Conservation (phyloP, 2,113 vertebrate genomes). For the Calyptommatus sinebrachiatus region DNA sequence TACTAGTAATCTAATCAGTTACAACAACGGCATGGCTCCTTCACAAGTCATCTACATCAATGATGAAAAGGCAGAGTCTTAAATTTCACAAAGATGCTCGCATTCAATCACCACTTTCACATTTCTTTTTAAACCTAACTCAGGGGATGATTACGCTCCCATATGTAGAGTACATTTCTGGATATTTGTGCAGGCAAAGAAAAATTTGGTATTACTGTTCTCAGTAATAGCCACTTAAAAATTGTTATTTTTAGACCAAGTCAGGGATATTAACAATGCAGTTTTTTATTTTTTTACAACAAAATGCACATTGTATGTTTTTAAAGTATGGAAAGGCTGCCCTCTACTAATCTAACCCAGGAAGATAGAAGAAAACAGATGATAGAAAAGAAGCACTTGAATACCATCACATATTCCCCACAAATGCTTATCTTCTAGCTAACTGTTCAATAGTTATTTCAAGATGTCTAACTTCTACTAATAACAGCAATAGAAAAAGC, state of each 20-base stretch:
- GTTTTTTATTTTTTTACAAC: neutral
- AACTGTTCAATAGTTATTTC: neutral
- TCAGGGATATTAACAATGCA: neutral
- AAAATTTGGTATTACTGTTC: neutral
- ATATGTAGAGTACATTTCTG: neutral
- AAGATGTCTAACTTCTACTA: neutral
- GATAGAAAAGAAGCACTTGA: too few species aligned
- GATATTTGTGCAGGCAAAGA: neutral
- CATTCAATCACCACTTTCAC: neutral
- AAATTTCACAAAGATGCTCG: neutral
- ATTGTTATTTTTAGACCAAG: neutral
- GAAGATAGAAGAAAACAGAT: too few species aligned
- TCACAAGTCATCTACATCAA: neutral
- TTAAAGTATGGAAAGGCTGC: neutral
- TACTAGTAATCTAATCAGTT: too few species aligned
- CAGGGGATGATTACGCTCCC: neutral
- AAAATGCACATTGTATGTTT: neutral
- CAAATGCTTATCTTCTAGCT: too few species aligned
- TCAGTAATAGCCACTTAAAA: neutral
- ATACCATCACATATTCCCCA: too few species aligned
- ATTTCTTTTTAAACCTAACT: neutral
- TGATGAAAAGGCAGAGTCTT: neutral
- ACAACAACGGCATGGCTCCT: neutral
- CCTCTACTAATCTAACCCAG: neutral
- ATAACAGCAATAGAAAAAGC: neutral